Conservation (phyloP, 2,113 vertebrate species). For the Mustela nigripes region DNA sequence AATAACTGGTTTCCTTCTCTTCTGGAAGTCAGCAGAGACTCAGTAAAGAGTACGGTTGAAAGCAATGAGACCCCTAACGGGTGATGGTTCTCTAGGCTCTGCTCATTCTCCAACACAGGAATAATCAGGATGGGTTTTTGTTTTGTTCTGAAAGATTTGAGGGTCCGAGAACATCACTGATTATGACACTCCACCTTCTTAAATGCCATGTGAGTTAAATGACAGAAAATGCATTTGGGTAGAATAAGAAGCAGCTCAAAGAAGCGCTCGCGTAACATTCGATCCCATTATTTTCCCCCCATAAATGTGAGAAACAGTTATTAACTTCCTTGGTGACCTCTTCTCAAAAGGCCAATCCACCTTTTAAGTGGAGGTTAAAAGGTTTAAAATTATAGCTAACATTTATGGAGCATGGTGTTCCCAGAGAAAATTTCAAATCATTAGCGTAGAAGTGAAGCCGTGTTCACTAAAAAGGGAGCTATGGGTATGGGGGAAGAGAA, state of each 20-base stretch:
- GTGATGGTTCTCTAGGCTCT: neutral
- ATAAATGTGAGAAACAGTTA: slow-evolving; percentile 1
- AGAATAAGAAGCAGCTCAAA: neutral
- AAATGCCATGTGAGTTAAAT: neutral
- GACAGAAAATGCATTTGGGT: neutral
- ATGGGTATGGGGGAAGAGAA: neutral
- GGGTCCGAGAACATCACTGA: neutral
- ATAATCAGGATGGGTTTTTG: neutral
- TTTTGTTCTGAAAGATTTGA: neutral
- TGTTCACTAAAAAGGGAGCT: slow-evolving; percentile 19
- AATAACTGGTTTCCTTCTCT: neutral
- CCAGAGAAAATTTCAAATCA: neutral
- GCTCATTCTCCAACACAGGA: neutral
- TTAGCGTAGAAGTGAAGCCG: neutral
- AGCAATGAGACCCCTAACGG: neutral
- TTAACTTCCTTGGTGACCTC: neutral
- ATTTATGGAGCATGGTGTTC: neutral
- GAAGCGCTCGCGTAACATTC: neutral
- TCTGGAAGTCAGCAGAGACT: neutral
- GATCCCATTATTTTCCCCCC: neutral
- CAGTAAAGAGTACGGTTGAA: neutral
- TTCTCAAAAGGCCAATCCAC: neutral
- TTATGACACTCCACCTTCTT: neutral
- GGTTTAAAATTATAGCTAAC: slow-evolving; percentile 32
- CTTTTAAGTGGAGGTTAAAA: neutral